Evolutionary conservation across 1,140 invertebrate species (phyloP).

Genomic region (Xylocopa sonorina): DNA sequence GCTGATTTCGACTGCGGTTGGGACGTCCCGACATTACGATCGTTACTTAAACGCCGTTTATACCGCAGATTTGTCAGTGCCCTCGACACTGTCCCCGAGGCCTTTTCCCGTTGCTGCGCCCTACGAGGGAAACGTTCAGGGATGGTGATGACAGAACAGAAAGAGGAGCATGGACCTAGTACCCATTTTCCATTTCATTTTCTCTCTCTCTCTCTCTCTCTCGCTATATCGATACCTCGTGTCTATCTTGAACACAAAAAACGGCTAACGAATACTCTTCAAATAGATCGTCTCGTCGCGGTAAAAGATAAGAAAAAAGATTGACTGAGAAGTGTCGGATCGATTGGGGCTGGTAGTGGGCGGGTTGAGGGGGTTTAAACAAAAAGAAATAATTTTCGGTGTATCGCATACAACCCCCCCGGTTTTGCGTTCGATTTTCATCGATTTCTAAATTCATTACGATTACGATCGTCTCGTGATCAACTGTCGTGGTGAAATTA

Average conservation of each 20-base stretch:
- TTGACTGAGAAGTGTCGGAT: too few species aligned
- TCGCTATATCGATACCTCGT: neutral
- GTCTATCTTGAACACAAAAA: neutral
- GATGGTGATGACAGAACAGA: constrained; percentile 65
- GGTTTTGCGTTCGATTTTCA: neutral
- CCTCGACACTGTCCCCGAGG: constrained; percentile 43
- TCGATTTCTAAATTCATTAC: neutral
- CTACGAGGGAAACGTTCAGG: constrained; percentile 67
- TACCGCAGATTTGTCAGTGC: constrained; percentile 48
- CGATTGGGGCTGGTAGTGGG: too few species aligned
- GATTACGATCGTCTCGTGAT: neutral
- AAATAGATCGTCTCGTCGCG: neutral
- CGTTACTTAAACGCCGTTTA: constrained; percentile 55
- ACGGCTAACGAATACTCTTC: neutral
- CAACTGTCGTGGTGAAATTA: constrained; percentile 14
- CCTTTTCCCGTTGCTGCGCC: constrained; percentile 52
- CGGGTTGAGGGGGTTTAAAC: too few species aligned
- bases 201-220: constrained; percentile 2
- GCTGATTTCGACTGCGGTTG: constrained; percentile 53
- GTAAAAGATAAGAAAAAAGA: neutral
- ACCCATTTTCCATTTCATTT: constrained; percentile 57
- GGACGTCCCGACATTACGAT: constrained; percentile 43
- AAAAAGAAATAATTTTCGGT: neutral
- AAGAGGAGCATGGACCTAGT: constrained; percentile 56
- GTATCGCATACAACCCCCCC: neutral